Evolutionary conservation across 2,797 vertebrate genomes (phyloP), one percentile per base, ranked within the genome.

Genomic region (Discoglossus pictus): DNA sequence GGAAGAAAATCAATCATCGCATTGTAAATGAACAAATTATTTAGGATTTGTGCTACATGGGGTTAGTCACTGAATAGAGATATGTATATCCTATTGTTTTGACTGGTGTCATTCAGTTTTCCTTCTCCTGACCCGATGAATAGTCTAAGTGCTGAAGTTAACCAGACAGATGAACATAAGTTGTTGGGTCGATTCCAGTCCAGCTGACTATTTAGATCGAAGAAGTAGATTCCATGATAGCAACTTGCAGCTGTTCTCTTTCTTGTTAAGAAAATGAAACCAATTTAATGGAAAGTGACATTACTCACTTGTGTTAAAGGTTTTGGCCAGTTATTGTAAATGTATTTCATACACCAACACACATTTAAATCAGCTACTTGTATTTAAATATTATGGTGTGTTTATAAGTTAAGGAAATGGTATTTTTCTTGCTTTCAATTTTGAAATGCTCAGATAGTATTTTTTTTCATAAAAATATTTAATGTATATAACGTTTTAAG

Each of bases 1-100:
- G 80, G 84, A 88, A 84, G 78, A 72, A 61, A 82, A 90, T 90
- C 87, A 83, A 89, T 93, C 89, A 91, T 84, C 78, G 84, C 81
- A 27, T 79, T 80, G 85, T 83, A 80, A 85, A 85, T 84, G 83
- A 67, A 66, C 78, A 82, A 83, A 86, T 86, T 87, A 86, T 87
- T 86, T 84, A 79, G 83, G 80, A 76, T 85, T 82, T 83, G 78
- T 80, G 43, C 78, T 79, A 79, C 76, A 72, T 0, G 16, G 79
- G 74, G 80, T 79, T 83, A 87, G 83, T 86, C 81, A 81, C 82
- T 78, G 76, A 76, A 42, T 65, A 72, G 78, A 83, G 84, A 80
- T 79, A 80, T 73, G 77, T 75, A 70, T 73, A 81, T 81, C 73
- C 75, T 61, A 69, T 77, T 86, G 81, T 80, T 86, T 86, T 84